phyloP scores from a whole-genome alignment of 2,113 vertebrate species.

The Raja brachyura region DNA sequence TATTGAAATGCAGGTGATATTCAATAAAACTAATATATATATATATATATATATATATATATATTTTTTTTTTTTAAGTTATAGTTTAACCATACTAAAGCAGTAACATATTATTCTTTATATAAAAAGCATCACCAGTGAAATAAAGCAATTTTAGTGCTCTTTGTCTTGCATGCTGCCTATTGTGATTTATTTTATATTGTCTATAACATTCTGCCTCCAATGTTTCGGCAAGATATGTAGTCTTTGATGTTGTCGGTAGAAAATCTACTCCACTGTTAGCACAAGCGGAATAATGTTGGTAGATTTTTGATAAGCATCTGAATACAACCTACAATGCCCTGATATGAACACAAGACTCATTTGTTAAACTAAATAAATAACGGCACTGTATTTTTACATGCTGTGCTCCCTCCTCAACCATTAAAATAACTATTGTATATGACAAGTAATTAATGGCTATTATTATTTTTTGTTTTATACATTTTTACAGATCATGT shows the following conservation, averaged over 20 bases:
- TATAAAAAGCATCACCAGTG: background rate
- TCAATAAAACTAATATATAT: background rate
- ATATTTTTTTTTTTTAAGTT: background rate
- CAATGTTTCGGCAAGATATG: conserved; percentile 56
- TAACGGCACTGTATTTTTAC: conserved; percentile 40
- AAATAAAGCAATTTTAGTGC: conserved; percentile 42
- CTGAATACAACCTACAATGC: conserved; percentile 60
- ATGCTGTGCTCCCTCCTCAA: background rate
- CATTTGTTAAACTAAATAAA: conserved; percentile 55
- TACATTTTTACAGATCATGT: background rate
- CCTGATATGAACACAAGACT: conserved; percentile 53
- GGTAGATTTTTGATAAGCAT: conserved; percentile 68
- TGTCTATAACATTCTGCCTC: conserved; percentile 57
- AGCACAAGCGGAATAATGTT: conserved; percentile 56
- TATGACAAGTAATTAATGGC: background rate
- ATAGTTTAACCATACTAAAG: background rate
- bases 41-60: no score
- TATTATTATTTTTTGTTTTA: background rate
- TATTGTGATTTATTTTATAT: conserved; percentile 59
- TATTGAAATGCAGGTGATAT: background rate
- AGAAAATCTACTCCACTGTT: conserved; percentile 51
- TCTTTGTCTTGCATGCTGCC: conserved; percentile 59
- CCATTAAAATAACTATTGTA: background rate
- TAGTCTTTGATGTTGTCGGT: conserved; percentile 49
- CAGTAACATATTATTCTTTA: background rate